These are phyloP conservation scores for Eunapius fragilis DNA, from an alignment of 37 sponge, comb jelly and placozoan genomes.

Conservation along the genomic window DNA sequence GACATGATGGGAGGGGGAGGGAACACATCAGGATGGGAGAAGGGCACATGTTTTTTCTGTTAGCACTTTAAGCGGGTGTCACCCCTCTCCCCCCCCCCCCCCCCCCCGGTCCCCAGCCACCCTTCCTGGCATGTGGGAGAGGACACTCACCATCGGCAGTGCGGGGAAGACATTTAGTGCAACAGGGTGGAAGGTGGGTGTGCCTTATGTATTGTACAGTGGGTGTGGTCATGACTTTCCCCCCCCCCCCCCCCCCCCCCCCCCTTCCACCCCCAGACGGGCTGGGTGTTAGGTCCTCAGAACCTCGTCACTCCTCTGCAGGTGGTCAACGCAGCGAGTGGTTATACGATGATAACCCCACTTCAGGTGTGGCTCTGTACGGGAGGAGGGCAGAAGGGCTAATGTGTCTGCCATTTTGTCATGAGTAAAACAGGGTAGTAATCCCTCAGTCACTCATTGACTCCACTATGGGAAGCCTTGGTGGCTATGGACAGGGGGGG, in stretches of 20 bases:
- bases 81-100: too few relatives aligned
- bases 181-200: slow-evolving; percentile 96
- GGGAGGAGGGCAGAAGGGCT: too few relatives aligned
- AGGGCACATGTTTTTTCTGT: too few relatives aligned
- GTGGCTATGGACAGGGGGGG: too few relatives aligned
- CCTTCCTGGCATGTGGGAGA: slow-evolving; percentile 97
- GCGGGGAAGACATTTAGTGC: slow-evolving; percentile 97
- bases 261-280: slow-evolving; percentile 49
- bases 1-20: too few relatives aligned
- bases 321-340: slow-evolving; percentile 43
- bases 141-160: slow-evolving; percentile 94
- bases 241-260: background rate
- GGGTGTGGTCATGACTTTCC: background rate
- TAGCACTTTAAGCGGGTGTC: too few relatives aligned
- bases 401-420: too few relatives aligned
- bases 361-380: slow-evolving; percentile 60
- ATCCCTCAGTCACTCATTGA: too few relatives aligned
- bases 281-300: slow-evolving; percentile 93
- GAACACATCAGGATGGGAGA: too few relatives aligned
- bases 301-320: slow-evolving; percentile 74
- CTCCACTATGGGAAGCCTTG: too few relatives aligned
- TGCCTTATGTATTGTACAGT: background rate
- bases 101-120: slow-evolving; percentile 56
- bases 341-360: slow-evolving; percentile 75
- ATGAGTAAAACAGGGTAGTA: background rate